phyloP scores from a whole-genome alignment of 37 sponge, comb jelly and placozoan genomes.

The Diacarnus erythraeanus region DNA sequence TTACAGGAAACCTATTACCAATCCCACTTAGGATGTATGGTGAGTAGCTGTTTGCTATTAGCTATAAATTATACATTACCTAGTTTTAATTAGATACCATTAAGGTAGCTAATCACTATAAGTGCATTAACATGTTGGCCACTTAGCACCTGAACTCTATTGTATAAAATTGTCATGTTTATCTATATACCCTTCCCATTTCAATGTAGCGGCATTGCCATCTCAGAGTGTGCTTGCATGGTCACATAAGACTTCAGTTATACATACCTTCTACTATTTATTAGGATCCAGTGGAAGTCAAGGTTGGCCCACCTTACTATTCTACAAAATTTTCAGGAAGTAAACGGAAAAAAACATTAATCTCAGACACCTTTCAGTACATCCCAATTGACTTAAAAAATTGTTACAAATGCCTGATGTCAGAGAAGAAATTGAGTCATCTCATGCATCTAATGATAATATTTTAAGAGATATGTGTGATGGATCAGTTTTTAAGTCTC shows the following conservation, averaged over 20 bases:
- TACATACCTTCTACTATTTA: not conserved
- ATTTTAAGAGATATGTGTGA: slow-evolving; percentile 20
- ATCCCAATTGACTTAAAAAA: not conserved
- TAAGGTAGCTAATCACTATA: too few relatives aligned
- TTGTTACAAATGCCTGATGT: slow-evolving; percentile 2
- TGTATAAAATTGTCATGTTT: too few relatives aligned
- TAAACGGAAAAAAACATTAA: not conserved
- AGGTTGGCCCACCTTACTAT: slow-evolving; percentile 12
- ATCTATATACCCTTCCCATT: not conserved
- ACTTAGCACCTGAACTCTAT: not conserved
- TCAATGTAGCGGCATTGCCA: not conserved
- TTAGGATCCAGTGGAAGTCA: slow-evolving; percentile 25
- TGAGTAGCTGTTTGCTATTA: not conserved
- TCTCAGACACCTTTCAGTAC: slow-evolving; percentile 7
- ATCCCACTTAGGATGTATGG: not conserved
- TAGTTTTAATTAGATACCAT: too few relatives aligned
- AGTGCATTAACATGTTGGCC: too few relatives aligned
- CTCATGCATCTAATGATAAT: not conserved
- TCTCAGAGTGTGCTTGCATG: not conserved
- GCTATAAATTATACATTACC: too few relatives aligned
- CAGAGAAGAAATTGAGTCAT: not conserved
- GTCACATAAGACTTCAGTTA: too few relatives aligned
- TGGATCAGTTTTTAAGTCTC: slow-evolving; percentile 4
- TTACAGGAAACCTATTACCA: slow-evolving; percentile 7
- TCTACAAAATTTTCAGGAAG: not conserved